A percentile compares a stretch with the other conserved stretches of the same genome.
These are phyloP conservation scores for Rhyacophila brunnea DNA, from an alignment of 1,140 invertebrate genomes.

Conservation along the genomic window DNA sequence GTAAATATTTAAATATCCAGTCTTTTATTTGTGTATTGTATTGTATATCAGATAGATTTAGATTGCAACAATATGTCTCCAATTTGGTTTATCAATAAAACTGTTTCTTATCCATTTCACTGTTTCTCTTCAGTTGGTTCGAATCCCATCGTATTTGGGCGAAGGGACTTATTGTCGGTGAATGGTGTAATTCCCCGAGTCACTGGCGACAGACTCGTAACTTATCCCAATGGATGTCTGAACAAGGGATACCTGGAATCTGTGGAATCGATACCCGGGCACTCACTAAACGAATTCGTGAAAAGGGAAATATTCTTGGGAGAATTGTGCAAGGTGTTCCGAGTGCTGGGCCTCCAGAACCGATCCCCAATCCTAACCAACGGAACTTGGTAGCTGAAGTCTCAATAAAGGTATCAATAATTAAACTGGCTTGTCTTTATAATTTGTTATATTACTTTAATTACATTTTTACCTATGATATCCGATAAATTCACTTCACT, in stretches of 20 bases:
- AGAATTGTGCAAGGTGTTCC: conserved; percentile 67
- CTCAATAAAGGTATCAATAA: conserved; percentile 74
- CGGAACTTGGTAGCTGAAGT: conserved; percentile 91
- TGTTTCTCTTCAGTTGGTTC: conserved; percentile 66
- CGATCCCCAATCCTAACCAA: conserved; percentile 76
- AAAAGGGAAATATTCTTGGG: conserved; percentile 77
- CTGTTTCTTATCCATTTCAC: conserved; percentile 4
- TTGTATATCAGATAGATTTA: too few species aligned
- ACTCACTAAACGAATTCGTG: conserved; percentile 84
- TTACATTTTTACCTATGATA: too few species aligned
- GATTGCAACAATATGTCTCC: too few species aligned
- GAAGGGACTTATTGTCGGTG: conserved; percentile 88
- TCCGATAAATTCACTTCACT: too few species aligned
- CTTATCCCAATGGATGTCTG: conserved; percentile 79
- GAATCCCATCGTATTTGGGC: conserved; percentile 93
- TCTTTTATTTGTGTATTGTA: too few species aligned
- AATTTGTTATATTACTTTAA: too few species aligned
- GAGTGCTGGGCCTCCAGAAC: conserved; percentile 40
- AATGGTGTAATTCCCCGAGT: conserved; percentile 81
- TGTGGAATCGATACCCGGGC: conserved; percentile 87
- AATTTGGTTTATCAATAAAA: too few species aligned
- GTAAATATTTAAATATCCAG: too few species aligned
- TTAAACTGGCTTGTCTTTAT: too few species aligned
- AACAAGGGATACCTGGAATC: conserved; percentile 82
- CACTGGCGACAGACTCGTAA: conserved; percentile 85